Base-by-base conservation (phyloP, 2,888 invertebrate species). In the Leptopilina myrica region DNA sequence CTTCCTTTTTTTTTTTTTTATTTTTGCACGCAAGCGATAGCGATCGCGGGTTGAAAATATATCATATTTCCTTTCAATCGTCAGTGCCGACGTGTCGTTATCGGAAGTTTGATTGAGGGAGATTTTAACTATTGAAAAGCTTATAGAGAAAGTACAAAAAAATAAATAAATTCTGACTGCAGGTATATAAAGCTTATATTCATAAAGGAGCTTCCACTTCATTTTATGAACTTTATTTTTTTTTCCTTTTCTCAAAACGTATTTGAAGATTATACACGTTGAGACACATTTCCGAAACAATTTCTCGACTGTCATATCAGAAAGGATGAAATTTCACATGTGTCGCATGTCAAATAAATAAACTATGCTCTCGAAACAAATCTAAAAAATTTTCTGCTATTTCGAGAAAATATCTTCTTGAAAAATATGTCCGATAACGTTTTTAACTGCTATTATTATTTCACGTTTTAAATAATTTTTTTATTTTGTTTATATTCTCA, bases 41-140 rank as follows among this genome's bases (percentile, higher is more conserved):
- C 53, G 73, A 73, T 73, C 73, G 26, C 43, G 43, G 14, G 26
- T 26, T 8, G 9, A 15, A 73, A 56, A 56, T 73, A 73, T 56
- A 73, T 73, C 73, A 73, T 53, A 73, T 73, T 73, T 73, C 56
- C 33, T 73, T 73, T 59, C 73, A 40, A 59, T 73, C 73, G 73
- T 73, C 33, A 73, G 33, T 73, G 14, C 53, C 62, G 62, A 59
- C 73, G 73, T 73, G 73, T 73, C 73, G 73, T 73, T 73, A 73
- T n/a, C 73, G 73, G 56, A 56, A 73, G 73, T 73, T 73, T 73
- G 56, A 73, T 73, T 56, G 15, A 40, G 33, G n/a, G 73, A 2
- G 33, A 33, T 73, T 73, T 33, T 59, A 15, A 73, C 56, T 33
- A 73, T 56, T 56, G 73, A 73, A 69, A 73, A 73, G 56, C 69